Conservation (phyloP, 2,888 invertebrate genomes). For the Eristalinus sepulchralis region DNA sequence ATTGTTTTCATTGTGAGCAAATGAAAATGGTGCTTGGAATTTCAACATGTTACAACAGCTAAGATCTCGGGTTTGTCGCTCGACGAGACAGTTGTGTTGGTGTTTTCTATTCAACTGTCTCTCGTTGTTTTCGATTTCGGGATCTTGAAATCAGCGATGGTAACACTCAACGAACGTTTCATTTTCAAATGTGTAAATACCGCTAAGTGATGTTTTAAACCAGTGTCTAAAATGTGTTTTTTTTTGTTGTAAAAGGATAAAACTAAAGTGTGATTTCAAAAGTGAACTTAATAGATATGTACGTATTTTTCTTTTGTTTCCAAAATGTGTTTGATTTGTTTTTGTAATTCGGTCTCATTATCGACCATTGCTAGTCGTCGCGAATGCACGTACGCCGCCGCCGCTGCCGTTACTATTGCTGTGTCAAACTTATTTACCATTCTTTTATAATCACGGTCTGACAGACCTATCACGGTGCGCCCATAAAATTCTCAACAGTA, state of each 20-base stretch:
- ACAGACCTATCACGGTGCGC: neutral
- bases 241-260: neutral
- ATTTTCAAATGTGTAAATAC: neutral
- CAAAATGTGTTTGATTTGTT: neutral
- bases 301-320: neutral
- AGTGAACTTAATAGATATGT: neutral
- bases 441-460: conserved; percentile 30
- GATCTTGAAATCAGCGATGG: conserved; percentile 78
- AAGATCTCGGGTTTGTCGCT: conserved; percentile 81
- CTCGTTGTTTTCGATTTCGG: conserved; percentile 81
- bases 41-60: conserved; percentile 63
- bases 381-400: conserved; percentile 46
- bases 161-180: conserved; percentile 13
- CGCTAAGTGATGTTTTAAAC: neutral
- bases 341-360: conserved; percentile 26
- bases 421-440: conserved; percentile 37
- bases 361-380: conserved; percentile 25
- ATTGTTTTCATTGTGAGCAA: conserved; percentile 33
- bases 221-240: neutral
- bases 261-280: neutral
- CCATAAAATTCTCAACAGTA: conserved; percentile 18
- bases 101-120: conserved; percentile 78
- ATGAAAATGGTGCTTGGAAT: conserved; percentile 27
- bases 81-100: conserved; percentile 78
- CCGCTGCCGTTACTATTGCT: neutral